Conservation (phyloP, 2,888 invertebrate species). For the Siphlonurus alternatus region DNA sequence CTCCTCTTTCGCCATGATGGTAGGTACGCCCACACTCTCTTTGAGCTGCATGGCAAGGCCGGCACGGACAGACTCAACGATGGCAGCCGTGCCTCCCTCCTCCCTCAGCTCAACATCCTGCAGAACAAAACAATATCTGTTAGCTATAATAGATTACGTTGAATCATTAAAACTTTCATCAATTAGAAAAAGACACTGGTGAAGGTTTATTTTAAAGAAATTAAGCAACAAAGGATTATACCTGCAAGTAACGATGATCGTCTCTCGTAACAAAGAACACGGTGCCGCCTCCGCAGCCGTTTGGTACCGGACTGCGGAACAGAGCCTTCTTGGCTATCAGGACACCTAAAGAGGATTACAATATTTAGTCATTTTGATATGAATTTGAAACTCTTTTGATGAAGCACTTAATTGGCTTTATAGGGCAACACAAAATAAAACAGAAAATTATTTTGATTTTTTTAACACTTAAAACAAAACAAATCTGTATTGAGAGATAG, state of each 20-base stretch:
- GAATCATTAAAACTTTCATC: not conserved
- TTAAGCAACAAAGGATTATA: conserved; percentile 16
- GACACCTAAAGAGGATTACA: too few species aligned
- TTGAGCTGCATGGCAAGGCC: conserved; percentile 76
- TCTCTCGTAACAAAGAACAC: conserved; percentile 34
- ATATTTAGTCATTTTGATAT: too few species aligned
- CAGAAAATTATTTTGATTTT: too few species aligned
- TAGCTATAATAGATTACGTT: conserved; percentile 6
- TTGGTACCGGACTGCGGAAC: conserved; percentile 31
- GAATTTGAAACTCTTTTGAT: not conserved
- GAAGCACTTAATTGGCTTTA: not conserved
- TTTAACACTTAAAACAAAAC: not conserved
- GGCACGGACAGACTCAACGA: conserved; percentile 65
- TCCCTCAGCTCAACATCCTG: conserved; percentile 45
- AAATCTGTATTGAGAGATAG: not conserved
- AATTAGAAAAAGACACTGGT: not conserved
- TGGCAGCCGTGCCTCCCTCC: conserved; percentile 55
- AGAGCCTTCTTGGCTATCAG: conserved; percentile 43
- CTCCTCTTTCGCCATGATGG: conserved; percentile 53
- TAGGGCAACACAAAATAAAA: not conserved
- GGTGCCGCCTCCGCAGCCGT: conserved; percentile 34
- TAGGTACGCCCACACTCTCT: conserved; percentile 55
- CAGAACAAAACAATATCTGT: conserved; percentile 15
- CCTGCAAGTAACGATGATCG: conserved; percentile 32
- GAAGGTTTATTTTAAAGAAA: not conserved